Evolutionary conservation across 2,113 vertebrate genomes (phyloP).

Genomic region (Apodemus sylvaticus): DNA sequence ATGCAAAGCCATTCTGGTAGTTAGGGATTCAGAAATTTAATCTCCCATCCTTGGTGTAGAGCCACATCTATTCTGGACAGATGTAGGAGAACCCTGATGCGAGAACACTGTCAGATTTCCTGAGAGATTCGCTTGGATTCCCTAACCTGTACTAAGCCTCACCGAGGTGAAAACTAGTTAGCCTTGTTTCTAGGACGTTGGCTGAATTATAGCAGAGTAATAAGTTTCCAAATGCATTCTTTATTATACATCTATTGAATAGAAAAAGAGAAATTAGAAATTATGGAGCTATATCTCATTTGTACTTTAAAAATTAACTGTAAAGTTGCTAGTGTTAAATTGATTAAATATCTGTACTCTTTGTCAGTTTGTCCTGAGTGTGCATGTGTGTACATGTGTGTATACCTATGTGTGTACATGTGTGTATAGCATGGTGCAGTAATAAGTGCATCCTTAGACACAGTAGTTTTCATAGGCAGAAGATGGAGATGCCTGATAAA

Average conservation of each 20-base stretch:
- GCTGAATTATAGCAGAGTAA: background rate
- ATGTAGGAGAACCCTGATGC: background rate
- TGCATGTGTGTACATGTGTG: no score
- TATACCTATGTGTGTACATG: background rate
- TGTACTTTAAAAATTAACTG: background rate
- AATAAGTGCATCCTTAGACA: background rate
- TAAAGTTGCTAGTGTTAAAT: background rate
- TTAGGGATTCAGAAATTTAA: background rate
- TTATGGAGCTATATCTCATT: background rate
- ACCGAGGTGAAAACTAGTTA: background rate
- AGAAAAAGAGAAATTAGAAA: conserved; percentile 16
- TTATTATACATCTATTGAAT: conserved; percentile 18
- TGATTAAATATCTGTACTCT: background rate
- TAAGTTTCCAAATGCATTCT: conserved; percentile 14
- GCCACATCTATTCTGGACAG: background rate
- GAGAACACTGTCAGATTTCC: conserved; percentile 9
- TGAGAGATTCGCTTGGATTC: background rate
- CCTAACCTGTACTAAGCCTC: background rate
- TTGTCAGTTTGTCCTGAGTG: background rate
- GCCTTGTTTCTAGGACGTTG: background rate
- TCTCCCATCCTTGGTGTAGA: background rate
- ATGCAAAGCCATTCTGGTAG: background rate
- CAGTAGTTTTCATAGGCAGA: background rate
- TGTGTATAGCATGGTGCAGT: background rate
- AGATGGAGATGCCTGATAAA: background rate